A percentile compares a stretch with the other conserved stretches of the same genome.
These are phyloP conservation scores for Stenchaetothrips biformis DNA, from an alignment of 2,888 invertebrate genomes.

Conservation along the genomic window DNA sequence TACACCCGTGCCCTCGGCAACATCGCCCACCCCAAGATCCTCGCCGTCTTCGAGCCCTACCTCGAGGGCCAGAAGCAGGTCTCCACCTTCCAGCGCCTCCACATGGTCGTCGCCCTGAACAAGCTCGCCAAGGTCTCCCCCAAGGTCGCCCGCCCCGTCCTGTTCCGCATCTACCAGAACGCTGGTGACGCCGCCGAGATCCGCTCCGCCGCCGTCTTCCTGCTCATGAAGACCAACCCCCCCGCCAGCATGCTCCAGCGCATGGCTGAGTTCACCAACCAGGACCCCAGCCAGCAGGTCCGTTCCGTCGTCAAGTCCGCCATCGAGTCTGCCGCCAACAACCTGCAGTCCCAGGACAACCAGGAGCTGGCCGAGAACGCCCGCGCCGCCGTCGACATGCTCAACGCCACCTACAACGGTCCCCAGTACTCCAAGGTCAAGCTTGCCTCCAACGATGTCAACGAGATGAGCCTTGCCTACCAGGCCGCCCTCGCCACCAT, in stretches of 20 bases:
- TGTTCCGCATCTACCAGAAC: constrained; percentile 64
- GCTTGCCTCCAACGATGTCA: constrained; percentile 38
- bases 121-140: constrained; percentile 53
- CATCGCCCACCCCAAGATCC: constrained; percentile 57
- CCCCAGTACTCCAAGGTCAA: constrained; percentile 38
- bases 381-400: constrained; percentile 48
- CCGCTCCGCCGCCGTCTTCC: constrained; percentile 59
- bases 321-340: constrained; percentile 53
- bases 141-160: constrained; percentile 52
- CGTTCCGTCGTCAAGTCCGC: constrained; percentile 60
- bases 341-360: constrained; percentile 43
- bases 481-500: constrained; percentile 47
- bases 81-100: constrained; percentile 58
- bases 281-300: constrained; percentile 59
- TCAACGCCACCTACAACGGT: constrained; percentile 44
- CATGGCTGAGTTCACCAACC: constrained; percentile 64
- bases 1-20: constrained; percentile 62
- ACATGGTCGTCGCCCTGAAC: constrained; percentile 57
- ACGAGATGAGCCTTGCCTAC: constrained; percentile 38
- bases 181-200: constrained; percentile 60
- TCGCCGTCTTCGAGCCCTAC: constrained; percentile 60
- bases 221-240: constrained; percentile 58
- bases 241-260: constrained; percentile 59
- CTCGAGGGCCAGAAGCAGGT: constrained; percentile 56
- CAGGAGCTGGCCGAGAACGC: constrained; percentile 51